These are phyloP conservation scores for Colletes gigas DNA, from an alignment of 1,140 invertebrate genomes.

Conservation along the genomic window DNA sequence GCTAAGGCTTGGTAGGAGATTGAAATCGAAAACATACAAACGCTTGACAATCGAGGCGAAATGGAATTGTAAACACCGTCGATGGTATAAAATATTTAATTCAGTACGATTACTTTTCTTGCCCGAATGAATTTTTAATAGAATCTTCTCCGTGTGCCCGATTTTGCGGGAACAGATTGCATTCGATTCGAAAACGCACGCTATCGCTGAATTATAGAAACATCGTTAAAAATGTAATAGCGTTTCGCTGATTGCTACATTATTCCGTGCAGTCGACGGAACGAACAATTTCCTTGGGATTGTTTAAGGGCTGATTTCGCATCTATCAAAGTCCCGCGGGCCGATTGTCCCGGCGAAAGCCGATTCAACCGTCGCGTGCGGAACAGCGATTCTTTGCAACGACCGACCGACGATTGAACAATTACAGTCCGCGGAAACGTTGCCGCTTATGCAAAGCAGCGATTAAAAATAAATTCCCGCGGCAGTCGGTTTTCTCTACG, in stretches of 20 bases:
- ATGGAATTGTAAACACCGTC: too few relatives aligned
- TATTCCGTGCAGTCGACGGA: conserved; percentile 5
- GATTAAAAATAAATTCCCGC: conserved; percentile 63
- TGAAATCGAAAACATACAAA: too few relatives aligned
- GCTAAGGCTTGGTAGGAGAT: too few relatives aligned
- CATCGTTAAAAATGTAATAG: conserved; percentile 24
- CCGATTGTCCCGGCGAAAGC: conserved; percentile 46
- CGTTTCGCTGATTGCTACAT: conserved; percentile 45
- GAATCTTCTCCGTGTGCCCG: too few relatives aligned
- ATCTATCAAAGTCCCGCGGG: conserved; percentile 58
- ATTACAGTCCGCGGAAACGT: conserved; percentile 23
- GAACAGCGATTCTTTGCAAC: conserved; percentile 19
- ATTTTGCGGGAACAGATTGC: too few relatives aligned
- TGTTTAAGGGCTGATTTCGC: conserved; percentile 52
- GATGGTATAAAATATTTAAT: too few relatives aligned
- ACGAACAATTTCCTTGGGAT: conserved; percentile 31
- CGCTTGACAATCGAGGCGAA: too few relatives aligned
- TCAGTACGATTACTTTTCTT: too few relatives aligned
- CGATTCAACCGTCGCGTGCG: conserved; percentile 15
- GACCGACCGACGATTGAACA: conserved; percentile 26
- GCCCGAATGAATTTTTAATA: too few relatives aligned
- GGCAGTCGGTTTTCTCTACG: conserved; percentile 24
- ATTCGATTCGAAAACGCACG: too few relatives aligned
- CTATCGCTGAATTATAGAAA: too few relatives aligned
- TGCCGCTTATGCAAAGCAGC: conserved; percentile 44